Conservation (phyloP, 2,113 vertebrate genomes). For the Pampusana beccarii region DNA sequence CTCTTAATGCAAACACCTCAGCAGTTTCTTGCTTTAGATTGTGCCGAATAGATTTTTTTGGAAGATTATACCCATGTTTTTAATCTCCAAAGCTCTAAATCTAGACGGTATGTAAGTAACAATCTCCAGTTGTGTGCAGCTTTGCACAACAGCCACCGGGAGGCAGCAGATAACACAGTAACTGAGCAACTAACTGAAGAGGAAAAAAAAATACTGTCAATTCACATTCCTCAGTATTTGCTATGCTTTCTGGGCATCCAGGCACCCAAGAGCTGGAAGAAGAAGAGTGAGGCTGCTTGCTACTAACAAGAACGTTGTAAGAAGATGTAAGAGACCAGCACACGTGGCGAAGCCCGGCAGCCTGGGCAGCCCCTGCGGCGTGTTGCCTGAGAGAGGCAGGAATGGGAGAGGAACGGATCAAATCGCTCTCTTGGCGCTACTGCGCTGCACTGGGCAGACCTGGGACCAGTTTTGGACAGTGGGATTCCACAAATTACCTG, state of each 20-base stretch:
- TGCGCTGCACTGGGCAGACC: accelerated
- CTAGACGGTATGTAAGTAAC: accelerated
- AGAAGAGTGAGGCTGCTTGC: not conserved
- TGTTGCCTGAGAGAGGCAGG: accelerated
- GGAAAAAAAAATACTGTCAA: not conserved
- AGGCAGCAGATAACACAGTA: not conserved
- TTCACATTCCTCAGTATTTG: not conserved
- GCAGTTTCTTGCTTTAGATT: not conserved
- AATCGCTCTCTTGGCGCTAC: accelerated
- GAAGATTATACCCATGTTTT: accelerated
- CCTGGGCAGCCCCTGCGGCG: accelerated
- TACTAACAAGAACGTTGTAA: not conserved
- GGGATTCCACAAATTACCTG: not conserved
- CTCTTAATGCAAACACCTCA: not conserved
- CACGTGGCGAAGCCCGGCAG: accelerated
- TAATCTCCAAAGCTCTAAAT: not conserved
- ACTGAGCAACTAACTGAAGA: not conserved
- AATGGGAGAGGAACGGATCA: not conserved
- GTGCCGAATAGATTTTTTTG: not conserved
- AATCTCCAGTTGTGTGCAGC: accelerated
- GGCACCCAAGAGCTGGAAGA: not conserved
- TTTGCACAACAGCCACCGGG: not conserved
- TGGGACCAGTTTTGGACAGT: not conserved
- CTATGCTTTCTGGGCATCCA: not conserved
- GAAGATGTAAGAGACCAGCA: accelerated